These are phyloP conservation scores for Pristiophorus japonicus DNA, from an alignment of 2,113 vertebrate species.

Conservation along the genomic window DNA sequence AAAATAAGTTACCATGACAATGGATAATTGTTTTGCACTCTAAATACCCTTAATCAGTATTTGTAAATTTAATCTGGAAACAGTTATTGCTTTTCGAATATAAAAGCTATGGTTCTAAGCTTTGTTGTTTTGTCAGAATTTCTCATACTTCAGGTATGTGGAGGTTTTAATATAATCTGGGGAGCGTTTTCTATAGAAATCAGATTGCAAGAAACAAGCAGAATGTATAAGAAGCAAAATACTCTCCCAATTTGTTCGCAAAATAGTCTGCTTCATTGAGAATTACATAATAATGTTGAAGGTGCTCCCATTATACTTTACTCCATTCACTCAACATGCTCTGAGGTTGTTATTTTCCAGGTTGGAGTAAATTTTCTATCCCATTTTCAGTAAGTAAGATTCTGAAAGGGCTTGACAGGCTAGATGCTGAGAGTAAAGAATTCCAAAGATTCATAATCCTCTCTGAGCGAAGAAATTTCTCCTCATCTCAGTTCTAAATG, in stretches of 20 bases:
- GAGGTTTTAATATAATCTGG: neutral
- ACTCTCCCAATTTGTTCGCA: neutral
- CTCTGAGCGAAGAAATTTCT: too few relatives aligned
- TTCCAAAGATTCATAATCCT: too few relatives aligned
- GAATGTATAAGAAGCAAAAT: neutral
- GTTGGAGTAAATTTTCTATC: neutral
- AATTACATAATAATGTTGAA: neutral
- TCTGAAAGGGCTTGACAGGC: too few relatives aligned
- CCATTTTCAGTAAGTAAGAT: neutral
- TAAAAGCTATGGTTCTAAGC: neutral
- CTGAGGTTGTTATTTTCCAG: neutral
- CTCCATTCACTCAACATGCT: neutral
- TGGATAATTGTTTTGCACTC: neutral
- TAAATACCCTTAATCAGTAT: neutral
- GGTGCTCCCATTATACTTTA: neutral
- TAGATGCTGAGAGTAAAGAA: too few relatives aligned
- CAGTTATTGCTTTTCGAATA: neutral
- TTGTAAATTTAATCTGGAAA: constrained; percentile 20
- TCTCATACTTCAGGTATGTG: neutral
- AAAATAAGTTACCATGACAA: neutral
- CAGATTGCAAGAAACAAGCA: neutral
- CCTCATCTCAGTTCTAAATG: too few relatives aligned
- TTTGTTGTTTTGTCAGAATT: neutral
- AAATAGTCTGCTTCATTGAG: neutral
- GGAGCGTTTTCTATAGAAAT: neutral